Conservation (phyloP, 2,888 invertebrate species). For the Lasioglossum pauxillum region DNA sequence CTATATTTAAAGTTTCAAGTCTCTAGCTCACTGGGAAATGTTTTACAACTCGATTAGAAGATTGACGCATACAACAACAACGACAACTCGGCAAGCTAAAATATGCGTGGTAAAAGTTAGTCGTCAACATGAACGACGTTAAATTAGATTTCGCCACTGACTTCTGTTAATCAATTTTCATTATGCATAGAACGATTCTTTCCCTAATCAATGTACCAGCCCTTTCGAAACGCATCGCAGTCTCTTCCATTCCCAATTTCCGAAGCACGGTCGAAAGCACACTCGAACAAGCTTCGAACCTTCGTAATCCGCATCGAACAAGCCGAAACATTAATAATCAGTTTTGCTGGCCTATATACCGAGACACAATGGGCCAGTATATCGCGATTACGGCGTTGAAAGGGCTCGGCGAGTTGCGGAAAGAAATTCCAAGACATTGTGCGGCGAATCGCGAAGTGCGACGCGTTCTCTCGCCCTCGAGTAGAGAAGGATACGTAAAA, state of each 20-base stretch:
- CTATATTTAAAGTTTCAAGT: too few relatives aligned
- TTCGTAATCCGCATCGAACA: neutral
- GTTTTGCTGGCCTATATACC: neutral
- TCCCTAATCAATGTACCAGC: too few relatives aligned
- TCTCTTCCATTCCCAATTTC: neutral
- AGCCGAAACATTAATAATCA: constrained; percentile 6
- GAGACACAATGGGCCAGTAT: neutral
- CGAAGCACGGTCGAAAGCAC: neutral
- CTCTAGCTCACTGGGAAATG: too few relatives aligned
- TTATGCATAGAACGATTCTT: too few relatives aligned
- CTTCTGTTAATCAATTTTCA: too few relatives aligned
- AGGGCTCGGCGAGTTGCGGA: neutral
- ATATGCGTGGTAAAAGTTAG: too few relatives aligned
- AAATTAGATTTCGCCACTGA: too few relatives aligned
- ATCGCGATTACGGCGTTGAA: constrained; percentile 4
- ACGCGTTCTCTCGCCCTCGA: neutral
- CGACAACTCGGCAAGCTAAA: too few relatives aligned
- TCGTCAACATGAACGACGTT: too few relatives aligned
- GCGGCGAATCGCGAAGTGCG: neutral
- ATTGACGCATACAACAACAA: too few relatives aligned
- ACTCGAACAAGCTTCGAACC: neutral
- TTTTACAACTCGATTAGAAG: too few relatives aligned
- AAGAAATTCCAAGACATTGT: constrained; percentile 8
- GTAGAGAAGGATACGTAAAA: neutral
- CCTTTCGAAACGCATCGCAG: neutral